Evolutionary conservation across 2,888 invertebrate genomes (phyloP), one percentile per base, ranked within the genome.

Genomic region (Diloba caeruleocephala): DNA sequence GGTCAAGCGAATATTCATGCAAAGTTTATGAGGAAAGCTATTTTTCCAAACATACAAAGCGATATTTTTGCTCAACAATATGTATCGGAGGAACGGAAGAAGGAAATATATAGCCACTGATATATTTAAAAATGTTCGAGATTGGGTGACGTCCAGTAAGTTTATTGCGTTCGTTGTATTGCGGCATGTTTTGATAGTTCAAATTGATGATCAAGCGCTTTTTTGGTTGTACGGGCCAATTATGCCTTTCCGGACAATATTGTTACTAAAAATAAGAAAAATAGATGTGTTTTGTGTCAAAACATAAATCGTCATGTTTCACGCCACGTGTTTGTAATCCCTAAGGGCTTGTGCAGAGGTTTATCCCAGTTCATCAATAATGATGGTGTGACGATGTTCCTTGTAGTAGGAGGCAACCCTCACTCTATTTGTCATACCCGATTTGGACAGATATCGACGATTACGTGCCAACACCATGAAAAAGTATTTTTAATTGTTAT

Each of bases 1-100:
- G 75, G 75, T 68, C 77, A 72, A 58, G 50, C 67, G 62, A 71
- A 67, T 71, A 53, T 71, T 56, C 69, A 55, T 50, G 42, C 28
- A 12, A 25, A 42, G 33, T 43, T 54, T 48, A 58, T 50, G 43
- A 41, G 51, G 45, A 28, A 52, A 55, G 44, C 50, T 34, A 70
- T 72, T 65, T 70, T 52, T 69, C 70, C 44, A 48, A 55, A 69
- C 29, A 57, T 51, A 68, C 43, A 63, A 41, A 59, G 31, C 55
- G 19, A 51, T 64, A 69, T 69, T 55, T 71, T 43, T 31, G 44
- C 37, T 39, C 45, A 45, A 33, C 52, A 43, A 67, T 51, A 53
- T 67, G 48, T 49, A 49, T 55, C 56, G 26, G 31, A 23, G 21
- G n/a, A 31, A 55, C 53, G 54, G 46, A 28, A 53, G 48, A 52